Evolutionary conservation across 1,140 invertebrate species (phyloP), one percentile per base, ranked within the genome.

Genomic region (Nomia melanderi): DNA sequence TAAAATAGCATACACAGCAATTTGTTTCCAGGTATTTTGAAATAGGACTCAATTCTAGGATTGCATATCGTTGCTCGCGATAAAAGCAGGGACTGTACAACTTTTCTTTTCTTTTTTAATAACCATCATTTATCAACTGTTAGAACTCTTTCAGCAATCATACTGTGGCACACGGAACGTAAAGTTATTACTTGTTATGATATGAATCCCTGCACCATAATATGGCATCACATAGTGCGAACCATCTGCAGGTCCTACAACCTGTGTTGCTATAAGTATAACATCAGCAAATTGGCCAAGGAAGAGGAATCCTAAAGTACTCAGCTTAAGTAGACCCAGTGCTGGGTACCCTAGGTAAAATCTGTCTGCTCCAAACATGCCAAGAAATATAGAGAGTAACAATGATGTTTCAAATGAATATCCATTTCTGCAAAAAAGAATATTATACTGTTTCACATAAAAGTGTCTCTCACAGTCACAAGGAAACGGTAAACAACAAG

Each of bases 261-360:
- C 95, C 94, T 98, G 96, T 27, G 98, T 97, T 23, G 98, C 98
- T 88, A 99, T 99, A 29, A 99, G 93, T 87, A 99, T 96, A 25
- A 99, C 96, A 92, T 99, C 98, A 72, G 98, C 93, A 36, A 99
- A 93, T 91, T 99, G 98, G 11, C 97, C 98, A n/a, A 99, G 92
- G 88, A 99, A 99, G 94, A 99, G 96, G 88, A 99, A 99, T 8
- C 98, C 98, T 33, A 99, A 92, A 0, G 98, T 99, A 88, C 97
- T 98, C 81, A 99, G 94, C 91, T 99, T 99, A 9, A 98, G 94
- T 59, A 99, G 92, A 1, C 98, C 98, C 78, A 99, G 95, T 27
- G 97, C 98, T 62, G 97, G 97, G 92, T 99, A 99, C 23, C 98
- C 98, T 4, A 99, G 93, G 89, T 99, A 99, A 91, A 99, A 99